These are phyloP conservation scores for Calameuta pallipes DNA, from an alignment of 2,888 invertebrate species.

Conservation along the genomic window DNA sequence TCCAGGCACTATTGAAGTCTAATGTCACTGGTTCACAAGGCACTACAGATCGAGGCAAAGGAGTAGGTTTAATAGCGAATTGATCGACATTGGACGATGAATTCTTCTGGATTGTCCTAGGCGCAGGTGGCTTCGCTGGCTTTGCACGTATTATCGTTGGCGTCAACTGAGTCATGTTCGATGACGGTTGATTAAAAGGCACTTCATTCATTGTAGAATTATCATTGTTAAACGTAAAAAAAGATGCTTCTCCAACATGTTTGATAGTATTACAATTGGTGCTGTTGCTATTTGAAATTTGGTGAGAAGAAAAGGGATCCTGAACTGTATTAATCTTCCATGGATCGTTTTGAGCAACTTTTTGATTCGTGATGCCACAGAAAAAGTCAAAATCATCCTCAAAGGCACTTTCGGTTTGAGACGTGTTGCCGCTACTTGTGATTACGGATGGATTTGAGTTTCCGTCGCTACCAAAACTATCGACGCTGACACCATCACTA, in stretches of 20 bases:
- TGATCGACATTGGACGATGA: conserved; percentile 25
- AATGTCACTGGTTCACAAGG: conserved; percentile 29
- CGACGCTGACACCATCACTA: conserved; percentile 80
- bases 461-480: conserved; percentile 81
- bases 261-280: conserved; percentile 31
- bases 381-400: conserved; percentile 85
- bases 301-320: conserved; percentile 71
- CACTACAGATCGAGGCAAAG: conserved; percentile 17
- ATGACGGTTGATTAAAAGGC: conserved; percentile 28
- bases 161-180: conserved; percentile 58
- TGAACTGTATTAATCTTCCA: conserved; percentile 63
- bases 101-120: conserved; percentile 61
- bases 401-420: conserved; percentile 83
- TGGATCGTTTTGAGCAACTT: conserved; percentile 68
- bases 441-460: conserved; percentile 71
- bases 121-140: conserved; percentile 71
- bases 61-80: conserved; percentile 13
- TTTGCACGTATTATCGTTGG: conserved; percentile 83
- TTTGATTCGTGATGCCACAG: conserved; percentile 69
- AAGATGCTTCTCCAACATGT: conserved; percentile 49
- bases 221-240: conserved; percentile 50
- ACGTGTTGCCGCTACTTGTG: conserved; percentile 74
- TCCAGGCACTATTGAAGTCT: conserved; percentile 24
- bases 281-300: conserved; percentile 28
- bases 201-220: conserved; percentile 20